Base-by-base conservation (phyloP, 2,888 invertebrate species). In the Agrotis clavis region DNA sequence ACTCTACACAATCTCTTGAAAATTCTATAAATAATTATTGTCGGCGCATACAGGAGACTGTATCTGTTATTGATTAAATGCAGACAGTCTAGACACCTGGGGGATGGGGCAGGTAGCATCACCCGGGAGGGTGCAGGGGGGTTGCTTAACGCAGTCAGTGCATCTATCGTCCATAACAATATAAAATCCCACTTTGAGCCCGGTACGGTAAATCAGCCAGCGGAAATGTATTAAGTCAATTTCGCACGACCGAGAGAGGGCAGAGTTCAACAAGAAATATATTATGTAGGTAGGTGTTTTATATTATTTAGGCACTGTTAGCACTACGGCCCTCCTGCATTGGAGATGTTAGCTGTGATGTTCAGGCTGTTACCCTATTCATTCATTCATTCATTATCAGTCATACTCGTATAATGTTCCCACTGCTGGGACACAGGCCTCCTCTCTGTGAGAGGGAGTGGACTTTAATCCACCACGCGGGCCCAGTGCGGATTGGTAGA, bases 201-300 rank as follows among this genome's bases (percentile, higher is more conserved):
- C 30, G 30, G 69, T 41, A 59, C 21, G 35, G 67, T 30, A 65
- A 79, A 82, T 79, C 61, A 82, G 78, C 78, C 56, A 69, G 16
- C 73, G 83, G 73, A 73, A 82, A 72, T 79, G 79, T 63, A 71
- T 50, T 64, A 61, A 57, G 45, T 57, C 53, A 60, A 60, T 30
- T 63, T 66, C 47, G 65, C 67, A 48, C 57, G 57, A 16, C 47
- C 53, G 54, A 47, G 48, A 66, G 30, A 67, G 78, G 71, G 45
- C 65, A 67, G 62, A 67, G 82, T 77, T 64, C 61, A 81, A 56
- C 45, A 19, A 35, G 35, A 54, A 64, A 50, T 25, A 50, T 25
- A 56, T 50, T 69, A 50, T 6, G 35, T 56, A 51, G 9, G 41
- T 56, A 51, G 21, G 71, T 47, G 35, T 21, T 41, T 11, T 25